These are phyloP conservation scores for Rhagonycha lutea DNA, from an alignment of 2,888 invertebrate species.

Conservation along the genomic window DNA sequence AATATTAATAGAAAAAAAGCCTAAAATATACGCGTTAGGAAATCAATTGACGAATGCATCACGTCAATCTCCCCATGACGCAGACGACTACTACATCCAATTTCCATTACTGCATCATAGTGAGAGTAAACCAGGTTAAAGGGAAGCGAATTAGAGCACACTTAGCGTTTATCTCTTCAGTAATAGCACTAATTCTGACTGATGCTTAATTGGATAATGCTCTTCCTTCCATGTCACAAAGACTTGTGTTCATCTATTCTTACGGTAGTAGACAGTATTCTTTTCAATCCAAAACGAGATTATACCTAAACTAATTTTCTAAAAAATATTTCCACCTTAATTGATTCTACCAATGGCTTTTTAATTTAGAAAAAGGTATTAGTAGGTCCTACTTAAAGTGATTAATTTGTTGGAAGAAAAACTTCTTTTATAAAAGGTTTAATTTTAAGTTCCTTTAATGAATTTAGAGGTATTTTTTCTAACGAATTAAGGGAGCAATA, in stretches of 20 bases:
- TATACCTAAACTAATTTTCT: slow-evolving; percentile 1
- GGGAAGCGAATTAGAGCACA: slow-evolving; percentile 39
- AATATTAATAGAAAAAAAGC: background rate
- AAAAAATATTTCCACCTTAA: background rate
- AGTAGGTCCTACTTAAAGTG: background rate
- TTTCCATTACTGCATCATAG: slow-evolving; percentile 39
- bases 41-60: slow-evolving; percentile 13
- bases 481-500: background rate
- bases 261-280: slow-evolving; percentile 12
- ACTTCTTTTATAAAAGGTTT: background rate
- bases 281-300: slow-evolving; percentile 13
- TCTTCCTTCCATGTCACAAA: slow-evolving; percentile 34
- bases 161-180: slow-evolving; percentile 47
- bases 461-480: background rate
- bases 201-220: slow-evolving; percentile 52
- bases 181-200: slow-evolving; percentile 53
- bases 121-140: slow-evolving; percentile 39
- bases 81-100: slow-evolving; percentile 37
- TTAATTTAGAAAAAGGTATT: background rate
- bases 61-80: slow-evolving; percentile 24
- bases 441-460: background rate
- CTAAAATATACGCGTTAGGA: background rate
- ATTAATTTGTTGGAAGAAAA: background rate
- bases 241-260: slow-evolving; percentile 16
- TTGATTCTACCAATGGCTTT: background rate